Conservation (phyloP, 2,113 vertebrate genomes). For the Reinhardtius hippoglossoides region DNA sequence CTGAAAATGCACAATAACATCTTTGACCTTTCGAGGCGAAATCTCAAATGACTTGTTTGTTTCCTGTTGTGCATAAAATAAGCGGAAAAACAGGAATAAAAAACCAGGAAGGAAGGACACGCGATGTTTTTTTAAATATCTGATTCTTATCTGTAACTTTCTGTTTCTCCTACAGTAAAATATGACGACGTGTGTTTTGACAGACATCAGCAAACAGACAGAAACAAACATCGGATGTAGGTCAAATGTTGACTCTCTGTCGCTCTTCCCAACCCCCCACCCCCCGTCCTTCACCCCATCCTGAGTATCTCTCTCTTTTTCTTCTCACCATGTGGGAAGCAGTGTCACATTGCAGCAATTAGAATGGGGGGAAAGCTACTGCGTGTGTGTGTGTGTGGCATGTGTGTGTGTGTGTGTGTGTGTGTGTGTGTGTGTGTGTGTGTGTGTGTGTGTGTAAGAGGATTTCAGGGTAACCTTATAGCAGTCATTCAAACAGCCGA, state of each 20-base stretch:
- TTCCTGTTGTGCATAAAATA: background rate
- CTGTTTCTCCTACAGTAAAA: background rate
- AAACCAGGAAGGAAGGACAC: background rate
- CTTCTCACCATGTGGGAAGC: constrained; percentile 63
- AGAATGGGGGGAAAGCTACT: constrained; percentile 55
- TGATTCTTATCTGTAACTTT: background rate
- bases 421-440: constrained; percentile 15
- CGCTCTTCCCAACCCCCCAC: constrained; percentile 8
- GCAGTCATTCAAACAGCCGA: constrained; percentile 70
- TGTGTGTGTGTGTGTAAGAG: constrained; percentile 26
- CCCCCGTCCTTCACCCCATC: constrained; percentile 8
- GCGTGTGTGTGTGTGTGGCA: constrained; percentile 11
- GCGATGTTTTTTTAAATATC: background rate
- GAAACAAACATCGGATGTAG: constrained; percentile 32
- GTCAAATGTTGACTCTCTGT: constrained; percentile 46
- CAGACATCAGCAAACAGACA: background rate
- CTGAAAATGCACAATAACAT: background rate
- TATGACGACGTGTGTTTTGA: background rate
- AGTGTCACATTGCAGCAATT: constrained; percentile 75
- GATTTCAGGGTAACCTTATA: constrained; percentile 73
- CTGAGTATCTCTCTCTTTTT: constrained; percentile 41
- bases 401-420: constrained; percentile 29
- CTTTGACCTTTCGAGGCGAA: background rate
- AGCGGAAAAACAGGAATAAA: background rate
- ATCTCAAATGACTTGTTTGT: background rate